Conservation (phyloP, 2,888 invertebrate species). For the Palloptera scutellata region DNA sequence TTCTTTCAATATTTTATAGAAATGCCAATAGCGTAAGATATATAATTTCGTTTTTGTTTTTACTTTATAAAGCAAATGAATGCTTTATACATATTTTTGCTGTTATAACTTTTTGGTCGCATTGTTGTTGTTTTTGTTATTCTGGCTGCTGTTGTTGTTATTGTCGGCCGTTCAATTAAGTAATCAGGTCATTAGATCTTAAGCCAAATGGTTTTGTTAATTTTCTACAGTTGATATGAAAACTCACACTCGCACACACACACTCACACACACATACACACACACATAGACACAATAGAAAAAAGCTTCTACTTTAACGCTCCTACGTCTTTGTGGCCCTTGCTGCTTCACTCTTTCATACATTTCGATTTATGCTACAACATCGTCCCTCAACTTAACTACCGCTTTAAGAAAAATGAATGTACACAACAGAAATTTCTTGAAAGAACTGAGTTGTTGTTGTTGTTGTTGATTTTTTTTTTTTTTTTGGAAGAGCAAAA, state of each 20-base stretch:
- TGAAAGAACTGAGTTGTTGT: too few species aligned
- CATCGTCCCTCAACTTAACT: too few species aligned
- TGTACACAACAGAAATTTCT: too few species aligned
- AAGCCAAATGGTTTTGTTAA: constrained; percentile 49
- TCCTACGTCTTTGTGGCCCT: too few species aligned
- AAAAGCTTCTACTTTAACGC: too few species aligned
- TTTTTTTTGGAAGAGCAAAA: constrained; percentile 25
- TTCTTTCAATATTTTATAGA: constrained; percentile 27
- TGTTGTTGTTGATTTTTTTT: too few species aligned
- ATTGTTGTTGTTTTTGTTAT: constrained; percentile 18
- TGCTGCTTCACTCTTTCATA: too few species aligned
- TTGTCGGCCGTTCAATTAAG: constrained; percentile 48
- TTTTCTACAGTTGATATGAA: constrained; percentile 39
- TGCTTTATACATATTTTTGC: background rate
- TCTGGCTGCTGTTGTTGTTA: constrained; percentile 24
- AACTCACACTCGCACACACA: background rate
- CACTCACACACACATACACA: background rate
- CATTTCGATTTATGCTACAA: too few species aligned
- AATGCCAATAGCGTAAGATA: constrained; percentile 19
- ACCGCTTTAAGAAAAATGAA: too few species aligned
- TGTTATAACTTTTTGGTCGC: background rate
- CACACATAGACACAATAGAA: too few species aligned
- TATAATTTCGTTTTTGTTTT: too few species aligned
- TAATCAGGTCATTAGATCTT: constrained; percentile 54
- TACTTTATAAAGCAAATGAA: too few species aligned